Evolutionary conservation across 2,888 invertebrate genomes (phyloP), one percentile per base, ranked within the genome.

Genomic region (Ornithoptera priamus): DNA sequence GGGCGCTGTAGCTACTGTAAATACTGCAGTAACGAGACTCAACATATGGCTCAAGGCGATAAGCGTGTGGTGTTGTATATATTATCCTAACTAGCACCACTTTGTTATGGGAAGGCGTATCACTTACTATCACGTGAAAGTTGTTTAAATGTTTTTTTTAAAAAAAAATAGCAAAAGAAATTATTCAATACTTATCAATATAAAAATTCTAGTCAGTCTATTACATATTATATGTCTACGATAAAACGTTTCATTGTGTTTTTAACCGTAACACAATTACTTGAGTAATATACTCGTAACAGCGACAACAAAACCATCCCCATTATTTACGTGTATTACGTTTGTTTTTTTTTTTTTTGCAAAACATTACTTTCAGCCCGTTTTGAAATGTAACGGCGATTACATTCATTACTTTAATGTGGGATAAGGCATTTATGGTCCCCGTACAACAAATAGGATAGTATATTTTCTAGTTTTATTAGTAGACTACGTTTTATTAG

Each of bases 301-400:
- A 46, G 62, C 60, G 68, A 63, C 71, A 71, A 68, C 68, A 65
- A 68, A 71, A 71, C 67, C 30, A 50, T 59, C 46, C 57, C 61
- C 57, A 71, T 71, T 71, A 71, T 66, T 67, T 64, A 67, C 39
- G 63, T 30, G 60, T 50, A 57, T 69, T 66, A 67, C 67, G 3
- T 30, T 30, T 30, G 46, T 46, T 46, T 46, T 5, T 60, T 69
- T 68, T 64, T 67, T 59, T 67, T 62, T 71, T 56, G n/a, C 50
- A 58, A 64, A 64, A 63, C 50, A 69, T 69, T 66, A 39, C 60
- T 39, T 60, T 57, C 65, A 61, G 30, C 39, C 46, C 56, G 61
- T 69, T 64, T 57, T 60, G 39, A 22, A 67, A 67, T 42, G 36
- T 62, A 57, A 61, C 15, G 39, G 56, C 36, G 56, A 65, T 42